These are phyloP conservation scores for Centruroides sculpturatus DNA, from an alignment of 1,140 invertebrate species.

Conservation along the genomic window DNA sequence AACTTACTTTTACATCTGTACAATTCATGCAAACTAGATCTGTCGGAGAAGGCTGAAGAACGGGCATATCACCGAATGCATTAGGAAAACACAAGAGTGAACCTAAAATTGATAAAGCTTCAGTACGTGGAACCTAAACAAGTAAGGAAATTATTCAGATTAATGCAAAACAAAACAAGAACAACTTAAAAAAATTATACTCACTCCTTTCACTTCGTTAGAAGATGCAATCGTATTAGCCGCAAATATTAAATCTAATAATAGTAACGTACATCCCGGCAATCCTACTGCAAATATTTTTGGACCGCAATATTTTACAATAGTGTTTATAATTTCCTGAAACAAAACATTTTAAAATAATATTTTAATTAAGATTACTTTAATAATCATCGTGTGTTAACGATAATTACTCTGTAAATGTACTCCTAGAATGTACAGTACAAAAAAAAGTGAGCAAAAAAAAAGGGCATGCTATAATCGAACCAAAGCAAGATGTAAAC, in stretches of 20 bases:
- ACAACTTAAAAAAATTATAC: conserved; percentile 11
- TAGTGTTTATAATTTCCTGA: conserved; percentile 45
- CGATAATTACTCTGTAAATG: too few relatives aligned
- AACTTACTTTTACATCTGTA: conserved; percentile 57
- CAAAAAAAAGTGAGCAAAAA: too few relatives aligned
- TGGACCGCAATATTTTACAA: conserved; percentile 32
- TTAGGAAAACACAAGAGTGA: conserved; percentile 67
- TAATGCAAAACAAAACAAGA: background rate
- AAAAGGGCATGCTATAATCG: too few relatives aligned
- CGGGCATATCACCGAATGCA: conserved; percentile 54
- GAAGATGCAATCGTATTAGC: conserved; percentile 70
- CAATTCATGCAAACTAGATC: conserved; percentile 52
- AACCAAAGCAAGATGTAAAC: too few relatives aligned
- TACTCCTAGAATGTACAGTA: too few relatives aligned
- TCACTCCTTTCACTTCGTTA: conserved; percentile 56
- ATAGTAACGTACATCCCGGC: conserved; percentile 70
- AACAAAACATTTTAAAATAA: background rate
- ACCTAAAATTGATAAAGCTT: conserved; percentile 82
- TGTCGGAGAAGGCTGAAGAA: conserved; percentile 57
- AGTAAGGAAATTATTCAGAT: conserved; percentile 16
- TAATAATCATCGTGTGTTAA: too few relatives aligned
- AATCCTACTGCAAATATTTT: conserved; percentile 67
- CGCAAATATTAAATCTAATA: conserved; percentile 80
- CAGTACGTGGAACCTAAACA: conserved; percentile 59
- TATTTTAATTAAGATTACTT: too few relatives aligned